phyloP scores from a whole-genome alignment of 2,797 vertebrate genomes.

The Heterohyrax brucei region DNA sequence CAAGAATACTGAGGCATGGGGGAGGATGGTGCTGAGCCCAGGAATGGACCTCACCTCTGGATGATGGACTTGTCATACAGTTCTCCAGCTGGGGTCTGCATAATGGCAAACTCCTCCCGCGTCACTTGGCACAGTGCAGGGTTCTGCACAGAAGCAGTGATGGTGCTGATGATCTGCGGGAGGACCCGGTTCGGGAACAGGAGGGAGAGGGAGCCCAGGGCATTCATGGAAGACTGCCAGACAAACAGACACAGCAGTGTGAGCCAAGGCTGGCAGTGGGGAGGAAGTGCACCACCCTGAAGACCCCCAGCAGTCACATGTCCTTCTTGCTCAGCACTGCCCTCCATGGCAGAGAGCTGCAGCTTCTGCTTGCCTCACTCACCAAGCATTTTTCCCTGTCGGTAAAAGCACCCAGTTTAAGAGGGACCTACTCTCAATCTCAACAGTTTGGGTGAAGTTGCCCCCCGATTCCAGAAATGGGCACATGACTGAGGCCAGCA shows the following conservation, averaged over 20 bases:
- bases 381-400: not conserved
- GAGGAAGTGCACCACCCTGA: not conserved
- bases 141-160: conserved; percentile 92
- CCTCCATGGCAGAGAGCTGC: not conserved
- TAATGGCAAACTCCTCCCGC: conserved; percentile 96
- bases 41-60: conserved; percentile 92
- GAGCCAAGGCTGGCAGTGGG: not conserved
- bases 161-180: conserved; percentile 93
- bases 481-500: not conserved
- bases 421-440: not conserved
- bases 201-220: conserved; percentile 94
- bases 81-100: conserved; percentile 96
- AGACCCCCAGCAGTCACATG: not conserved
- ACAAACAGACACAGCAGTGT: conserved; percentile 65
- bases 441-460: not conserved
- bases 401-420: not conserved
- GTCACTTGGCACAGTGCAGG: conserved; percentile 94
- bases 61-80: conserved; percentile 97
- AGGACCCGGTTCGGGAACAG: conserved; percentile 95
- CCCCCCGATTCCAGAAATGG: not conserved
- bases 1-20: not conserved
- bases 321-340: not conserved
- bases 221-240: conserved; percentile 95
- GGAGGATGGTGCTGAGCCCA: not conserved
- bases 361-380: not conserved